Conservation (phyloP, 2,797 vertebrate genomes). For the Amphiprion clarkii region DNA sequence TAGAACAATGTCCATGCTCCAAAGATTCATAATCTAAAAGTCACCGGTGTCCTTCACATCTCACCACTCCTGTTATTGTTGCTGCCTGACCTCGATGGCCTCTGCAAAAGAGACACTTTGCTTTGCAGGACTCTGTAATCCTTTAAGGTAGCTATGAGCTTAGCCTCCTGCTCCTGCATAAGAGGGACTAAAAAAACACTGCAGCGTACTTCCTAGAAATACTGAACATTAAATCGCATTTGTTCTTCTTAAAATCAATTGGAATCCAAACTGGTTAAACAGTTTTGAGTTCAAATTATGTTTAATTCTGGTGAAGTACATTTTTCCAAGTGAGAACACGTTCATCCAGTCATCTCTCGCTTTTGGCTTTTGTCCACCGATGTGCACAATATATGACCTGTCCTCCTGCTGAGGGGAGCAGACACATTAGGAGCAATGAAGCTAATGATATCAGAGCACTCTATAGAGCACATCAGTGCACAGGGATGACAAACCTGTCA, state of each 20-base stretch:
- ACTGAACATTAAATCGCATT: background rate
- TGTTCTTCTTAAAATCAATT: conserved; percentile 2
- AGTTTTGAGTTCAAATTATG: conserved; percentile 22
- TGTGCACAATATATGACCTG: conserved; percentile 88
- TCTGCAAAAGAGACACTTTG: conserved; percentile 59
- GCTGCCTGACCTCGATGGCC: conserved; percentile 58
- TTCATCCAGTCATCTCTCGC: conserved; percentile 62
- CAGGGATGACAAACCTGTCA: conserved; percentile 97
- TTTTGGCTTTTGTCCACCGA: conserved; percentile 79
- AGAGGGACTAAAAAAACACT: conserved; percentile 51
- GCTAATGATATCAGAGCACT: conserved; percentile 98
- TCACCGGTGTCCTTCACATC: conserved; percentile 55
- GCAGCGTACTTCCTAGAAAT: conserved; percentile 13
- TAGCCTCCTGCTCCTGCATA: conserved; percentile 59
- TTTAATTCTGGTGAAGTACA: conserved; percentile 35
- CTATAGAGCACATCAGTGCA: conserved; percentile 92
- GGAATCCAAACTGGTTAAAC: conserved; percentile 13
- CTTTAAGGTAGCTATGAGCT: conserved; percentile 63
- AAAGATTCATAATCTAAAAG: conserved; percentile 54
- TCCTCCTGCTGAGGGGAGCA: conserved; percentile 86
- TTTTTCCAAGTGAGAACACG: conserved; percentile 21
- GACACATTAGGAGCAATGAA: conserved; percentile 98
- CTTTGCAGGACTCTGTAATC: conserved; percentile 65
- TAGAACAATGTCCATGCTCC: conserved; percentile 30
- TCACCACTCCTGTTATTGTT: conserved; percentile 63